Evolutionary conservation across 2,888 invertebrate species (phyloP).

Genomic region (Ctenicera cuprea): DNA sequence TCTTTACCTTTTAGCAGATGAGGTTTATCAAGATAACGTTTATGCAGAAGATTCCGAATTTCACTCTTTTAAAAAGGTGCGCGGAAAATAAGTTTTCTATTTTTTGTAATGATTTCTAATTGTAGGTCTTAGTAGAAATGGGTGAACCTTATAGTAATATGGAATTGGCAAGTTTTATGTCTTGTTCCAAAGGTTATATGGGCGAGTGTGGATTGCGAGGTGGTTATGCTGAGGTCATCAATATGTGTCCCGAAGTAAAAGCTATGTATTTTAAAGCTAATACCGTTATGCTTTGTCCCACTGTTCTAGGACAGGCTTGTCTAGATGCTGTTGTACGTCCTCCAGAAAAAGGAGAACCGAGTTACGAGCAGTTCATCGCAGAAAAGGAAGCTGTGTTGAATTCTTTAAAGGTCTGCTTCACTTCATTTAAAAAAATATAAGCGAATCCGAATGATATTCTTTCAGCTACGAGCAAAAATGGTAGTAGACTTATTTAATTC

Average conservation of each 20-base stretch:
- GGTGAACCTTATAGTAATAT: slow-evolving; percentile 79
- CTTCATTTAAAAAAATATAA: neutral
- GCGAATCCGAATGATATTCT: neutral
- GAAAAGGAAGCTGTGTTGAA: slow-evolving; percentile 78
- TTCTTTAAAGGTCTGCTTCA: slow-evolving; percentile 32
- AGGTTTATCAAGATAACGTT: slow-evolving; percentile 85
- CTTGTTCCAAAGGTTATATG: slow-evolving; percentile 81
- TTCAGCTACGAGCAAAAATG: slow-evolving; percentile 81
- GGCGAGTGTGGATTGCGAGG: slow-evolving; percentile 81
- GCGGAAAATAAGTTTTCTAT: too few relatives aligned
- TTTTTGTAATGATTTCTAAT: too few relatives aligned
- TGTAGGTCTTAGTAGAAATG: slow-evolving; percentile 77
- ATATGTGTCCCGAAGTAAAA: slow-evolving; percentile 80
- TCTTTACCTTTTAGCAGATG: slow-evolving; percentile 82
- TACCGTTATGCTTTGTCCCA: slow-evolving; percentile 83
- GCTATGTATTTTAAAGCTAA: slow-evolving; percentile 80
- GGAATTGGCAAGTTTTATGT: slow-evolving; percentile 85
- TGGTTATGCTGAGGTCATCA: slow-evolving; percentile 82
- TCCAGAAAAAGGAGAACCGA: slow-evolving; percentile 81
- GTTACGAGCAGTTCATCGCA: slow-evolving; percentile 78
- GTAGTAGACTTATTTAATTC: slow-evolving; percentile 92
- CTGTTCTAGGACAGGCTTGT: slow-evolving; percentile 81
- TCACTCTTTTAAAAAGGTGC: slow-evolving; percentile 80
- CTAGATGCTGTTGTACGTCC: slow-evolving; percentile 85
- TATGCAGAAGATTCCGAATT: slow-evolving; percentile 81